Percentiles rank a stretch among this genome's conserved stretches.
These are phyloP conservation scores for Cossypha heuglini DNA, from an alignment of 2,797 vertebrate genomes.

Conservation along the genomic window DNA sequence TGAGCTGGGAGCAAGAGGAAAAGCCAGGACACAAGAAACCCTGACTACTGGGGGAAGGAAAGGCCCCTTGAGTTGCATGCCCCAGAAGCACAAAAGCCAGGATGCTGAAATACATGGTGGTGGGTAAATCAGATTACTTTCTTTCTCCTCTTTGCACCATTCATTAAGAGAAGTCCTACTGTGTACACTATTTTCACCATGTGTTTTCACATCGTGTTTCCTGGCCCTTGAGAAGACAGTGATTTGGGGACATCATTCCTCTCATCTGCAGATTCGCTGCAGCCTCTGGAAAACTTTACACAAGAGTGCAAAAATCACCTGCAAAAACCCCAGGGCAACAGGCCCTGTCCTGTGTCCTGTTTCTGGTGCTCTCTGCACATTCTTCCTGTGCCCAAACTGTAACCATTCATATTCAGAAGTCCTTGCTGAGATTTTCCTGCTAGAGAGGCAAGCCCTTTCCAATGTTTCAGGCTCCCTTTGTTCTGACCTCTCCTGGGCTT, in stretches of 20 bases:
- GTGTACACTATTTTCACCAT: accelerated
- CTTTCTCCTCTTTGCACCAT: background rate
- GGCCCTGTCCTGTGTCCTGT: background rate
- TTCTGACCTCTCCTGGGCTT: background rate
- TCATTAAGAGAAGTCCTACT: background rate
- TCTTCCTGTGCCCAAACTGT: background rate
- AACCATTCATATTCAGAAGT: background rate
- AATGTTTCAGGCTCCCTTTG: background rate
- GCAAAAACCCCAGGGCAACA: background rate
- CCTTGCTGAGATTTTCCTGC: background rate
- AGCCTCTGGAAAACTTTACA: background rate
- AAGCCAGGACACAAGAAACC: background rate
- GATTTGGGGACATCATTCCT: background rate
- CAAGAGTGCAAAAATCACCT: background rate
- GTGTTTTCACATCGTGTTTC: background rate
- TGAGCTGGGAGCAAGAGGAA: background rate
- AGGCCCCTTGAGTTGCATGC: background rate
- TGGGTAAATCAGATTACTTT: background rate
- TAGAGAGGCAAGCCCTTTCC: background rate
- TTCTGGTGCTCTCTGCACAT: background rate
- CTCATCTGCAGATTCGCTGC: background rate
- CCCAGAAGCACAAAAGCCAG: background rate
- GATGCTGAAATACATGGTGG: background rate
- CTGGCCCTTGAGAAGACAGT: background rate
- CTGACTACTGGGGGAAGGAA: background rate